phyloP scores from a whole-genome alignment of 1,140 invertebrate species.

The Mamestra configurata region DNA sequence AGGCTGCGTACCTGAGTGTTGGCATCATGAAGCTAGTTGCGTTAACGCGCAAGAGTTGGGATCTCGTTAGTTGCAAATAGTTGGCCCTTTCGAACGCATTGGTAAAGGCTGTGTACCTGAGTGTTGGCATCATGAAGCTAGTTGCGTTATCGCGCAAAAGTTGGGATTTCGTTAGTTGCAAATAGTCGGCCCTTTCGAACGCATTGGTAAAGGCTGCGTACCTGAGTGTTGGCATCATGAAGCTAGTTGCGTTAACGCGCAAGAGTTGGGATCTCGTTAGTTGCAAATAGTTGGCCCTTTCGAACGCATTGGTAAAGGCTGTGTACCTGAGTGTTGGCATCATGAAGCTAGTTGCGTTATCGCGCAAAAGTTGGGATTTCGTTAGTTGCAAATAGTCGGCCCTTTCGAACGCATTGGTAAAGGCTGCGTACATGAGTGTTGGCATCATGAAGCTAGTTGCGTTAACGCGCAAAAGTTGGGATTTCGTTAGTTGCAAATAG shows the following conservation, averaged over 20 bases:
- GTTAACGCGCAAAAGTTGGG: neutral
- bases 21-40: too few relatives aligned
- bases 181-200: neutral
- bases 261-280: neutral
- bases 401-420: too few relatives aligned
- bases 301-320: constrained; percentile 9
- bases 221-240: neutral
- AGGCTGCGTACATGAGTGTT: too few relatives aligned
- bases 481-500: neutral
- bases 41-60: too few relatives aligned
- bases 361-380: neutral
- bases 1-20: too few relatives aligned
- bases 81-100: too few relatives aligned
- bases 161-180: neutral
- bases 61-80: too few relatives aligned
- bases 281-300: neutral
- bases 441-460: neutral
- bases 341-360: neutral
- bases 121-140: neutral
- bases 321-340: neutral
- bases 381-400: neutral
- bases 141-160: neutral
- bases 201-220: constrained; percentile 15
- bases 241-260: neutral
- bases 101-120: too few relatives aligned